Evolutionary conservation across 2,113 vertebrate species (phyloP), one percentile per base, ranked within the genome.

Genomic region (Bostrychus sinensis): DNA sequence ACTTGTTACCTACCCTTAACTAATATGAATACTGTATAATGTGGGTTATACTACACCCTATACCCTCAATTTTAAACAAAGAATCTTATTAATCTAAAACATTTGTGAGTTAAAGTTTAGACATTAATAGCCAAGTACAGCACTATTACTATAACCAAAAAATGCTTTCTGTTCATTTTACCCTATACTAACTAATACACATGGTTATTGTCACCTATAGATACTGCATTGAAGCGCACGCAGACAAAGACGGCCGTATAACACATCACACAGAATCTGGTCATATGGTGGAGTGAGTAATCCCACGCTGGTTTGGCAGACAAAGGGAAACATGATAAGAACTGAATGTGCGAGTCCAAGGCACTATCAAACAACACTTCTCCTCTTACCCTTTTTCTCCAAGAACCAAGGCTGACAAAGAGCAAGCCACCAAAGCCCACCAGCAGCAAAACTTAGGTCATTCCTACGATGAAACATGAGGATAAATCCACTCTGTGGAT

Each of bases 261-360:
- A 43, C 30, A 41, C 28, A 26, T n/a, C 42, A 19, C 39, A 58
- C 20, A 66, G 57, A 62, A 74, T 42, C 30, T 38, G 22, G 26
- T 66, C 20, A 69, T 32, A 61, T 62, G 42, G 62, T 48, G 69
- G 38, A 14, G 56, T 62, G 64, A 72, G 34, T 70, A 41, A 72
- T 63, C 57, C 38, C 13, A 42, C 32, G 10, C 30, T 56, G 30
- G 23, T 46, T 66, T 66, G 70, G 56, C 63, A 72, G 36, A 69
- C 43, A 57, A 63, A 63, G 58, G 12, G 45, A 51, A 45, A 43
- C 42, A 62, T 14, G 12, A 61, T 30, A 48, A 72, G 56, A 71
- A 48, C 32, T 54, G 48, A 66, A 22, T 39, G 62, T 36, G 36
- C 70, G 61, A 74, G 46, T 70, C 56, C 46, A 61, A 60, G 48